These are phyloP conservation scores for Rhinolophus ferrumequinum DNA, from an alignment of 2,113 vertebrate species.

Conservation along the genomic window DNA sequence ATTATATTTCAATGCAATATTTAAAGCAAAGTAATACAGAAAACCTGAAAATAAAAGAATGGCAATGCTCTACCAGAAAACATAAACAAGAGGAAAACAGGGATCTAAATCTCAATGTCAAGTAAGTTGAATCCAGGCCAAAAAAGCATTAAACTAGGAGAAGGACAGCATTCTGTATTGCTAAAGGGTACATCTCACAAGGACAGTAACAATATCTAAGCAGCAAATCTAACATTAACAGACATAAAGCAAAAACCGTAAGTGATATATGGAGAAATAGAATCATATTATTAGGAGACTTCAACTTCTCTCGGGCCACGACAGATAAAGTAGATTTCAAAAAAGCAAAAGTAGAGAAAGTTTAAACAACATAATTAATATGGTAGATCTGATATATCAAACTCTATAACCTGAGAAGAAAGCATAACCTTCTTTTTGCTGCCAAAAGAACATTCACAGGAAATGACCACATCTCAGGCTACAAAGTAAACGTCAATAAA, in stretches of 20 bases:
- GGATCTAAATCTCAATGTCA: conserved; percentile 7
- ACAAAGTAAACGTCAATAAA: conserved; percentile 23
- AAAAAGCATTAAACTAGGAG: conserved; percentile 1
- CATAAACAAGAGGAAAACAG: conserved; percentile 25
- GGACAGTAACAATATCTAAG: neutral
- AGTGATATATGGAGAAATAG: neutral
- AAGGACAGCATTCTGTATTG: neutral
- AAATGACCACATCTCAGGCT: conserved; percentile 18
- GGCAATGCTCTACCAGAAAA: neutral
- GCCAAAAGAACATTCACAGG: conserved; percentile 12
- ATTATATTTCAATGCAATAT: conserved; percentile 44
- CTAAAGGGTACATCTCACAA: neutral
- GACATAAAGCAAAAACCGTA: conserved; percentile 41
- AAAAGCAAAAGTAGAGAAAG: conserved; percentile 28
- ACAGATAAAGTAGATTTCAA: neutral
- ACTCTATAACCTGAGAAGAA: conserved; percentile 13
- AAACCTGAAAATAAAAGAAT: conserved; percentile 24
- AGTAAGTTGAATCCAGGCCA: conserved; percentile 20
- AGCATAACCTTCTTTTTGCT: neutral
- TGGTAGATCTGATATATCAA: neutral
- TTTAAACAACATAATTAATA: conserved; percentile 48
- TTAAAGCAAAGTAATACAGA: conserved; percentile 45
- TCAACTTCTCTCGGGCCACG: neutral
- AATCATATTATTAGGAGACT: neutral
- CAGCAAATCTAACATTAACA: neutral